These are phyloP conservation scores for Acanthosepion pharaonis DNA, from an alignment of 2,888 invertebrate genomes.

Conservation along the genomic window DNA sequence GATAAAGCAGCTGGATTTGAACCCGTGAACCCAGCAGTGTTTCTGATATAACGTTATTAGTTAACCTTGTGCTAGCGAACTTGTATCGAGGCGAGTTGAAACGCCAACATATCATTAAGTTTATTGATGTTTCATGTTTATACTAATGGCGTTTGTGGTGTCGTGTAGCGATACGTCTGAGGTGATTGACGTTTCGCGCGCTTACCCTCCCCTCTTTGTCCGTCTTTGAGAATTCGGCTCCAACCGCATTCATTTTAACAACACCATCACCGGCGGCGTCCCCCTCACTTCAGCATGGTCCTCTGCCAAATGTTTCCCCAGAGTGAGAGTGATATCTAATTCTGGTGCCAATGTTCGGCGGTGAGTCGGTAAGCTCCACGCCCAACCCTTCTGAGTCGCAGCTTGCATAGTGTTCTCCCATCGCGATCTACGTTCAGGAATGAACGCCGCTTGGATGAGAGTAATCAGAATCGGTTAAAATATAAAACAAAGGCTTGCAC, in stretches of 20 bases:
- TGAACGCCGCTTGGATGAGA: background rate
- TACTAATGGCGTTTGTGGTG: constrained; percentile 15
- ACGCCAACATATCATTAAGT: background rate
- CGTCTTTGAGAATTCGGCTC: background rate
- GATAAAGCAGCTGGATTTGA: too few relatives aligned
- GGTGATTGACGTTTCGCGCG: background rate
- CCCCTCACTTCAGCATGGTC: background rate
- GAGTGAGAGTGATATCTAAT: background rate
- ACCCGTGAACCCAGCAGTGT: background rate
- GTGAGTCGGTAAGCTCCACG: background rate
- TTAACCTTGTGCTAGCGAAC: background rate
- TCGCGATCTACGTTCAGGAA: background rate
- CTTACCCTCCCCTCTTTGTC: background rate
- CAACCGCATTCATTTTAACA: background rate
- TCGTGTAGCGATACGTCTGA: constrained; percentile 12
- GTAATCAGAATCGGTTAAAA: background rate
- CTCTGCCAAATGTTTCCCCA: background rate
- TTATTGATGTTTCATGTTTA: constrained; percentile 22
- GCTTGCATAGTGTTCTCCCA: background rate
- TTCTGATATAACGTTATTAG: background rate
- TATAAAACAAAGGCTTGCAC: background rate
- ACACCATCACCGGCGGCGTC: background rate
- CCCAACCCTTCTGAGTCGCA: background rate
- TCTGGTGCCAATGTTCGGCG: background rate
- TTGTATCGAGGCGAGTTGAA: background rate